Conservation (phyloP, 2,113 vertebrate species). For the Macaca fascicularis region DNA sequence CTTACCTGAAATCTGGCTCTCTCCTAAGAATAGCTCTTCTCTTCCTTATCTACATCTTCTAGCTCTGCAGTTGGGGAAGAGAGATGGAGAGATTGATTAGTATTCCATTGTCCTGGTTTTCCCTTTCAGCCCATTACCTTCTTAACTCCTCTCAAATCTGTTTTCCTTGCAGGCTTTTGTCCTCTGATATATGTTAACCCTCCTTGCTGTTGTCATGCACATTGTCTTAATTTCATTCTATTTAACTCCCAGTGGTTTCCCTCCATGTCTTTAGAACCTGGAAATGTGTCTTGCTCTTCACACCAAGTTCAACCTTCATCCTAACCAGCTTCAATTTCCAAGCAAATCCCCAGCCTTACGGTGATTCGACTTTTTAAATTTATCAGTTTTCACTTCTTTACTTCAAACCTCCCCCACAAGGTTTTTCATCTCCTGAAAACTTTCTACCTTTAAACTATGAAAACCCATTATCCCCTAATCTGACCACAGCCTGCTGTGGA, state of each 20-base stretch:
- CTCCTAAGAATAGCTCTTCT: background rate
- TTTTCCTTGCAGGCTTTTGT: background rate
- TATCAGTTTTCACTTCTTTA: background rate
- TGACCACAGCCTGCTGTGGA: background rate
- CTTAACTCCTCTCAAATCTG: background rate
- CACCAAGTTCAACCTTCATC: background rate
- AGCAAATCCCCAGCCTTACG: background rate
- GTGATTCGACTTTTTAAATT: background rate
- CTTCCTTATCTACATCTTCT: background rate
- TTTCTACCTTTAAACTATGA: background rate
- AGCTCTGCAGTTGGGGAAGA: background rate
- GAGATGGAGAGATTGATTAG: background rate
- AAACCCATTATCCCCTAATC: background rate
- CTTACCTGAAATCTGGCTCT: background rate
- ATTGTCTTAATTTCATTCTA: background rate
- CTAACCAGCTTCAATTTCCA: background rate
- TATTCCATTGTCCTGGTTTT: background rate
- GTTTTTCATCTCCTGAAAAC: background rate
- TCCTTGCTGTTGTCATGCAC: background rate
- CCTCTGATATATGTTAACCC: background rate
- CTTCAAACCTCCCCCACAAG: background rate
- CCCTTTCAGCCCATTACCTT: background rate
- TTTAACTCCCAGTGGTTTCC: background rate
- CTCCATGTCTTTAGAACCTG: background rate
- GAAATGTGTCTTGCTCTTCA: background rate